phyloP scores from a whole-genome alignment of 2,113 vertebrate genomes.

The Chlamydotis undulata region DNA sequence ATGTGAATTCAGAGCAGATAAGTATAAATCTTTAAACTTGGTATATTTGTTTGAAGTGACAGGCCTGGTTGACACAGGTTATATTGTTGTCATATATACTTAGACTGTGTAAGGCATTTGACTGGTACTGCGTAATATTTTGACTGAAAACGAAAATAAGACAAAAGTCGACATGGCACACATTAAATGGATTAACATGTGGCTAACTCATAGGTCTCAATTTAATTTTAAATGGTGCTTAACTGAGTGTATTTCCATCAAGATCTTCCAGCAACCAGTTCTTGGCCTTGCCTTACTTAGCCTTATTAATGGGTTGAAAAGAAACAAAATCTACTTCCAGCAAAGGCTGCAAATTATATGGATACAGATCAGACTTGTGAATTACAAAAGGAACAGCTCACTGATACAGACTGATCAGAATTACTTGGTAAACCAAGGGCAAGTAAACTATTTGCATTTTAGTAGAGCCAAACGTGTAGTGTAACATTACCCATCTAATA shows the following conservation, averaged over 20 bases:
- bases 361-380: neutral
- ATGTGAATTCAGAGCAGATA: slow-evolving; percentile 64
- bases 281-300: neutral
- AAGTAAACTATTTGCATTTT: neutral
- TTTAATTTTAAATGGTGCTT: slow-evolving; percentile 55
- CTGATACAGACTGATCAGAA: neutral
- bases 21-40: slow-evolving; percentile 38
- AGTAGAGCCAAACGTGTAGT: neutral
- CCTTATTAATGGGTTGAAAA: neutral
- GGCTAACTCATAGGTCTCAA: slow-evolving; percentile 59
- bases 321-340: neutral
- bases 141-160: slow-evolving; percentile 42
- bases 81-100: slow-evolving; percentile 47
- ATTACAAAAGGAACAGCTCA: neutral
- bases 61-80: slow-evolving; percentile 36
- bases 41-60: slow-evolving; percentile 55
- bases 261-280: slow-evolving; percentile 16
- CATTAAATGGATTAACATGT: slow-evolving; percentile 56
- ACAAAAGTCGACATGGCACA: slow-evolving; percentile 36
- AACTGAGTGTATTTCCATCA: neutral
- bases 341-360: neutral
- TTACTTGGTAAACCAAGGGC: neutral
- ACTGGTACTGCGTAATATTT: slow-evolving; percentile 40
- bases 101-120: slow-evolving; percentile 60
- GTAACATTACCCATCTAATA: neutral